A percentile compares a stretch with the other conserved stretches of the same genome.
Evolutionary conservation across 2,113 vertebrate species (phyloP).

Genomic region (Esox niger): DNA sequence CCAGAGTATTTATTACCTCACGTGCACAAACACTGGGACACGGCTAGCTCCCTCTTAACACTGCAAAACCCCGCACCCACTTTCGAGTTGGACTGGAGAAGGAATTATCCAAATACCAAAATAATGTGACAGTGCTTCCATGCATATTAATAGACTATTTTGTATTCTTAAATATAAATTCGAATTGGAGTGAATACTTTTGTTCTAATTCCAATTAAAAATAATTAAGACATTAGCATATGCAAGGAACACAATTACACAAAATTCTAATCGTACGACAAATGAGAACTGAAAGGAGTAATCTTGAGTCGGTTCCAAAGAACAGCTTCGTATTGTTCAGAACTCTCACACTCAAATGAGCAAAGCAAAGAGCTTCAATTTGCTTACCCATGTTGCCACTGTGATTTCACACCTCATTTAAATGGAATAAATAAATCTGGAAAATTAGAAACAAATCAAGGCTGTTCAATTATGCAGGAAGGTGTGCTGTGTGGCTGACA

Average conservation of each 20-base stretch:
- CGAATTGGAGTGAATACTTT: conserved; percentile 60
- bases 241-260: conserved; percentile 52
- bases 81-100: conserved; percentile 29
- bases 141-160: conserved; percentile 27
- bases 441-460: conserved; percentile 77
- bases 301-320: conserved; percentile 16
- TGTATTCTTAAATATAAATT: conserved; percentile 48
- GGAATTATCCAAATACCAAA: conserved; percentile 49
- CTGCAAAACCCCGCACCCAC: conserved; percentile 43
- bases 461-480: conserved; percentile 73
- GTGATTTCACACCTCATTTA: conserved; percentile 50
- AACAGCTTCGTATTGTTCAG: conserved; percentile 37
- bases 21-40: conserved; percentile 30
- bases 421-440: conserved; percentile 60
- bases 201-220: conserved; percentile 58
- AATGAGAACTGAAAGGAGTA: conserved; percentile 60
- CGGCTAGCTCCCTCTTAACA: conserved; percentile 4
- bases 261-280: conserved; percentile 63
- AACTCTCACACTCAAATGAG: conserved; percentile 45
- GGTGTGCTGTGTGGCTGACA: conserved; percentile 52
- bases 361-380: conserved; percentile 32
- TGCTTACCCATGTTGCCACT: conserved; percentile 2
- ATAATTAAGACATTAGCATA: conserved; percentile 65
- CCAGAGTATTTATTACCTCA: conserved; percentile 17
- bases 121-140: no score